Percentiles rank a stretch among this genome's conserved stretches.
Evolutionary conservation across 2,113 vertebrate genomes (phyloP).

Genomic region (Colossoma macropomum): DNA sequence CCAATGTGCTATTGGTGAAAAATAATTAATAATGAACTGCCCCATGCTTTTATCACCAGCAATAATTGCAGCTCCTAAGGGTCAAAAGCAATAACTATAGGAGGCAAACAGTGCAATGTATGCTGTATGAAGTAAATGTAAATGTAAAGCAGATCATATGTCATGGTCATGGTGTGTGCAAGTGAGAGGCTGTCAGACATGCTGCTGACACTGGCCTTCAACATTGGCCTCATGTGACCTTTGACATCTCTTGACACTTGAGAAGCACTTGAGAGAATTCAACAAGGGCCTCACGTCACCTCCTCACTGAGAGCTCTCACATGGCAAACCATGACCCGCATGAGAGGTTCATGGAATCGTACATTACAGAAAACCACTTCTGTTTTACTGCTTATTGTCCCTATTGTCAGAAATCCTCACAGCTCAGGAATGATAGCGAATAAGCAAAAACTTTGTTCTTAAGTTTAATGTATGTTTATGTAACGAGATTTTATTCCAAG

Average conservation of each 20-base stretch:
- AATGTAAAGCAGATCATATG: not conserved
- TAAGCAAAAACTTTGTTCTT: too few species aligned
- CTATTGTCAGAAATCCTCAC: not conserved
- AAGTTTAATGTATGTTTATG: too few species aligned
- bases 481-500: too few species aligned
- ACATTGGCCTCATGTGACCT: not conserved
- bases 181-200: not conserved
- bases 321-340: not conserved
- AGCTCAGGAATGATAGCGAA: not conserved
- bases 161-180: not conserved
- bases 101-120: not conserved
- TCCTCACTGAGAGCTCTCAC: not conserved
- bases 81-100: not conserved
- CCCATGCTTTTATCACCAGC: too few species aligned
- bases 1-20: too few species aligned
- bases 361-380: not conserved
- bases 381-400: not conserved
- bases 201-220: conserved; percentile 1
- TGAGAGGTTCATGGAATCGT: not conserved
- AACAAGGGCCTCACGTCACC: not conserved
- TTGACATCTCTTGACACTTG: conserved; percentile 4
- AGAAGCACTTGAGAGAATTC: conserved; percentile 3
- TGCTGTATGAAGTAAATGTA: not conserved
- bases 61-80: not conserved
- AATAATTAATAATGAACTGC: too few species aligned